Base-by-base conservation (phyloP, 2,888 invertebrate species). In the Acanthopleura granulata region DNA sequence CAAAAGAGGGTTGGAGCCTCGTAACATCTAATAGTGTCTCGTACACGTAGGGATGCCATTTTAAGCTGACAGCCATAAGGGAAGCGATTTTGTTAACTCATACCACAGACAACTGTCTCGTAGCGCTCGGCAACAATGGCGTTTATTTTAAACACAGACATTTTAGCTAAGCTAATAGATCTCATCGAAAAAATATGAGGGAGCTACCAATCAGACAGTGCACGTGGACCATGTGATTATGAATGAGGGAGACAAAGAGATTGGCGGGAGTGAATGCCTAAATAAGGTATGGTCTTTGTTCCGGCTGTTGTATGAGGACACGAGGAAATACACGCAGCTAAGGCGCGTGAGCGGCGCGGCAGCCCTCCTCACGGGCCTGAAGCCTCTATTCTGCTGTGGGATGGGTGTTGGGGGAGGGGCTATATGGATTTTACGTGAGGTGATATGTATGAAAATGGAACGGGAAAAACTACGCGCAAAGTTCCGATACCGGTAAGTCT, bases 231-330 rank as follows among this genome's bases (percentile, higher is more conserved):
- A 57, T 57, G 57, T 57, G 57, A 57, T 57, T 57, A 57, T 57
- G 57, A 57, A 57, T 57, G 57, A 57, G n/a, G 71, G 30, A 49
- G 49, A 71, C 71, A 71, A 71, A 71, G 71, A 71, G 40, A 22
- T 71, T 71, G 71, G 71, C 71, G 71, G 71, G 71, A 71, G 40
- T 71, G 12, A 40, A 40, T 29, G 27, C 30, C 57, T 49, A 71
- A 71, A 71, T 30, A 71, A 71, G 49, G 49, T 49, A 49, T 29
- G 71, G 40, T 49, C 71, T 71, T 71, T 71, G 71, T 71, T 71
- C 49, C 9, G 11, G 40, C 14, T 18, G 22, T 71, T 4, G 18
- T 40, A 30, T 16, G 30, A 12, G 66, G 27, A 29, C 16, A 66
- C 22, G 16, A 66, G 27, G 30, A 25, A 25, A 66, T 25, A 25